phyloP scores from a whole-genome alignment of 2,797 vertebrate species.

The Syngnathus acus region DNA sequence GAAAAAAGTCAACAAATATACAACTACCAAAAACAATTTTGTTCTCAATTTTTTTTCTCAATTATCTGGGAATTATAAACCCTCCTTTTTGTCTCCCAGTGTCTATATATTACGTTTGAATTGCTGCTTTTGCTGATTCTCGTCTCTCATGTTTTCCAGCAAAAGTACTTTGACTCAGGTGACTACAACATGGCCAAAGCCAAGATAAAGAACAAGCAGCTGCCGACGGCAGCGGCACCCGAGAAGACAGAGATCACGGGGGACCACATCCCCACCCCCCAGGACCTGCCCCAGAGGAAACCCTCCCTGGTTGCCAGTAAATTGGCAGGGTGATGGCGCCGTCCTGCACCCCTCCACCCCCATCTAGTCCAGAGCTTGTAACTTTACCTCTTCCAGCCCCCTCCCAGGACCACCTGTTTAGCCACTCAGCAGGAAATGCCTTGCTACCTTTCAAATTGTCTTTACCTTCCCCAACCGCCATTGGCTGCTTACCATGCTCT shows the following conservation, averaged over 20 bases:
- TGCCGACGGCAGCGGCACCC: constrained; percentile 84
- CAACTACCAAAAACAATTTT: too few species aligned
- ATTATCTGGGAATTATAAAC: too few species aligned
- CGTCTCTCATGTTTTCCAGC: constrained; percentile 60
- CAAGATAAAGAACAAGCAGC: constrained; percentile 96
- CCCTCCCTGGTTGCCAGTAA: constrained; percentile 97
- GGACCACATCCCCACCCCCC: constrained; percentile 97
- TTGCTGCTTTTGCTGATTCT: background rate
- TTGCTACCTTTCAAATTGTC: constrained; percentile 52
- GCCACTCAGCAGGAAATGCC: constrained; percentile 65
- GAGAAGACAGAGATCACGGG: constrained; percentile 97
- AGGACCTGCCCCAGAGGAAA: constrained; percentile 97
- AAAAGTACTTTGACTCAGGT: constrained; percentile 99
- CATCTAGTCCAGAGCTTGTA: constrained; percentile 57
- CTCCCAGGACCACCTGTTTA: constrained; percentile 14
- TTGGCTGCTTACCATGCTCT: constrained; percentile 18
- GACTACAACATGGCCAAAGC: constrained; percentile 99
- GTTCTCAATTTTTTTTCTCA: too few species aligned
- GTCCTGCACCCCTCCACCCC: constrained; percentile 14
- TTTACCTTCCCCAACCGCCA: constrained; percentile 20
- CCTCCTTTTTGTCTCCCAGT: too few species aligned
- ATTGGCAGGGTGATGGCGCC: constrained; percentile 86
- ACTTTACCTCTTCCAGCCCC: constrained; percentile 32
- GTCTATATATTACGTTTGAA: background rate
- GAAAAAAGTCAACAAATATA: too few species aligned